phyloP scores from a whole-genome alignment of 2,888 invertebrate genomes.

The Cephus sareptanus region DNA sequence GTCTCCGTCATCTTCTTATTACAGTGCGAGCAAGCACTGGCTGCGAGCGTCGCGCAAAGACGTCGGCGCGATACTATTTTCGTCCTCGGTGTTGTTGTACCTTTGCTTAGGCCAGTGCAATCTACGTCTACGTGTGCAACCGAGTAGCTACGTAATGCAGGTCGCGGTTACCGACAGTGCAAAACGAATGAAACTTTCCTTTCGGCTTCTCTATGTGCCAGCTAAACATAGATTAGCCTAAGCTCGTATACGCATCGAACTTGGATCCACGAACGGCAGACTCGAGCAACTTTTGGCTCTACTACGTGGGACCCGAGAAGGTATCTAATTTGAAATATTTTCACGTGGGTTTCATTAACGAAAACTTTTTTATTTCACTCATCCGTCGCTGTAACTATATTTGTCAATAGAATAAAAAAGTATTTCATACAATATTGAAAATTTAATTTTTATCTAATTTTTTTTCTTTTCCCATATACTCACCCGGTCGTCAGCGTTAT shows the following conservation, averaged over 20 bases:
- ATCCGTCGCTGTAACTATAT: too few species aligned
- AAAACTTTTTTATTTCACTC: too few species aligned
- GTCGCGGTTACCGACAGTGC: slow-evolving; percentile 52
- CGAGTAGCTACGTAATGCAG: slow-evolving; percentile 48
- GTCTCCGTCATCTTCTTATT: neutral
- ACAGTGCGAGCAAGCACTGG: neutral
- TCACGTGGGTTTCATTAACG: neutral
- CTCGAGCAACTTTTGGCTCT: neutral
- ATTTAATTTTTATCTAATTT: too few species aligned
- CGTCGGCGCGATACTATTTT: slow-evolving; percentile 38
- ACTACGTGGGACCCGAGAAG: neutral
- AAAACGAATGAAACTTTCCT: slow-evolving; percentile 31
- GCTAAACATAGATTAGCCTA: slow-evolving; percentile 2
- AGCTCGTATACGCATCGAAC: slow-evolving; percentile 29
- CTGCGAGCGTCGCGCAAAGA: neutral
- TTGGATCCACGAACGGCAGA: slow-evolving; percentile 39
- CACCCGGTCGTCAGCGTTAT: too few species aligned
- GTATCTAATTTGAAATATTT: neutral
- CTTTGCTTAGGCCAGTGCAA: slow-evolving; percentile 7
- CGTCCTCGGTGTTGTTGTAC: slow-evolving; percentile 40
- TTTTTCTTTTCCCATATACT: too few species aligned
- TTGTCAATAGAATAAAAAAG: too few species aligned
- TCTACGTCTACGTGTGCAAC: neutral
- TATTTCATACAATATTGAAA: too few species aligned
- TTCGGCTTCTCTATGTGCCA: slow-evolving; percentile 16